Percentiles rank a stretch among this genome's conserved stretches.
These are phyloP conservation scores for Martes martes DNA, from an alignment of 2,113 vertebrate species.

Conservation along the genomic window DNA sequence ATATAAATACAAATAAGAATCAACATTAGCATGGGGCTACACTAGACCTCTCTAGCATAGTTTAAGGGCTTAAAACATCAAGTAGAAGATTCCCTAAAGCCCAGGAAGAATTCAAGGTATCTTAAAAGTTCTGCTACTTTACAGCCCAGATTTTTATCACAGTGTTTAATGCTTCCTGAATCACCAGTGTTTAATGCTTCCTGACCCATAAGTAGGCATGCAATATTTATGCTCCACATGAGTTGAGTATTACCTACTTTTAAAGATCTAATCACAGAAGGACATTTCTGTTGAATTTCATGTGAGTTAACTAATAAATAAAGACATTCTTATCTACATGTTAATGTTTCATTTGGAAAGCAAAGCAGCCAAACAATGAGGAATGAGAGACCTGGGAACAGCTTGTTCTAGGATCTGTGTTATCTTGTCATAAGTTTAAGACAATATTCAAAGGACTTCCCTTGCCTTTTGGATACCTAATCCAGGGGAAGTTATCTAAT, in stretches of 20 bases:
- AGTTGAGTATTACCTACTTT: not conserved
- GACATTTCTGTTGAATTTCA: constrained; percentile 6
- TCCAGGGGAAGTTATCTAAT: not conserved
- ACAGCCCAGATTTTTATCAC: not conserved
- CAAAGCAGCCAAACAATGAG: not conserved
- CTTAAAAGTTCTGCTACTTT: not conserved
- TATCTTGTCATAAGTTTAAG: not conserved
- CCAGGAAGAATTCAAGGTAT: not conserved
- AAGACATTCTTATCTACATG: not conserved
- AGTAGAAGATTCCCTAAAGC: not conserved
- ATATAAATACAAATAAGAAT: not conserved
- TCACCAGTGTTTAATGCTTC: not conserved
- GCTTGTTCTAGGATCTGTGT: not conserved
- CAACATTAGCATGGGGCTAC: not conserved
- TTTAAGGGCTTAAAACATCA: not conserved
- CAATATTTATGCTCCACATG: not conserved
- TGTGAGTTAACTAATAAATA: constrained; percentile 20
- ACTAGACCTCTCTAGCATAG: not conserved
- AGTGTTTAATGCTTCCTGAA: not conserved
- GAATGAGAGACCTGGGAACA: not conserved
- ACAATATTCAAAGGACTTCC: not conserved
- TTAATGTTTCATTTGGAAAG: constrained; percentile 3
- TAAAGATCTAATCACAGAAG: not conserved
- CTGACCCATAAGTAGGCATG: not conserved
- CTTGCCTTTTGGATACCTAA: not conserved